Evolutionary conservation across 2,113 vertebrate species (phyloP).

Genomic region (Sinocyclocheilus anophthalmus): DNA sequence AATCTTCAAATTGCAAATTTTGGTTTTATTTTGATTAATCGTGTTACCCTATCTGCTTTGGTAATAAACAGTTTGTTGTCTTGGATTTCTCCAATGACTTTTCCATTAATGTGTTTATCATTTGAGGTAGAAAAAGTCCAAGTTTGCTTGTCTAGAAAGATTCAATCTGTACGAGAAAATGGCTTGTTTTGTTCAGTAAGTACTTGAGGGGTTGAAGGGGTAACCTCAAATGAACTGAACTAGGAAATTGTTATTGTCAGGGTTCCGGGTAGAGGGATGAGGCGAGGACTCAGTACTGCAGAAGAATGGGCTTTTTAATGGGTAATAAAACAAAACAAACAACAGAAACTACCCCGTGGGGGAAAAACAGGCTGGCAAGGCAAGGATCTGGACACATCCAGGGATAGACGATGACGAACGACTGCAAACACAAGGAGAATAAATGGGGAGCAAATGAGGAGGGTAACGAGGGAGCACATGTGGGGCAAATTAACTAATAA

Average conservation of each 20-base stretch:
- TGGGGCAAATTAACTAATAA: no score
- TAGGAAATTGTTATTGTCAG: conserved; percentile 1
- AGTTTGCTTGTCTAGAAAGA: conserved; percentile 8
- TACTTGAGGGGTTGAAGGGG: conserved; percentile 9
- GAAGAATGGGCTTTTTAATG: no score
- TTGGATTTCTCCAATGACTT: background rate
- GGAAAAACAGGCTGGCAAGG: no score
- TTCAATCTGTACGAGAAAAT: background rate
- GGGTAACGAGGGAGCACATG: no score
- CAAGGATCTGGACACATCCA: no score
- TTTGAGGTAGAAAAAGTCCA: background rate
- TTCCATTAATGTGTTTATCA: background rate
- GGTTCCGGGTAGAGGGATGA: no score
- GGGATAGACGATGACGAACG: no score
- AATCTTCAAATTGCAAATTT: background rate
- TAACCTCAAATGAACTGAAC: conserved; percentile 25
- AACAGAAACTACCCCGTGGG: no score
- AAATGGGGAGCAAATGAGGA: no score
- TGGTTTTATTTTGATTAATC: background rate
- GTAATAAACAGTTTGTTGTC: background rate
- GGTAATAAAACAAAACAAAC: no score
- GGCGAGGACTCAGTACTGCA: no score
- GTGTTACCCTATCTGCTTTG: background rate
- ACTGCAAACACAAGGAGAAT: no score
- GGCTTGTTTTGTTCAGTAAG: background rate